Evolutionary conservation across 1,140 invertebrate genomes (phyloP), one percentile per base, ranked within the genome.

Genomic region (Aphaenogaster floridana): DNA sequence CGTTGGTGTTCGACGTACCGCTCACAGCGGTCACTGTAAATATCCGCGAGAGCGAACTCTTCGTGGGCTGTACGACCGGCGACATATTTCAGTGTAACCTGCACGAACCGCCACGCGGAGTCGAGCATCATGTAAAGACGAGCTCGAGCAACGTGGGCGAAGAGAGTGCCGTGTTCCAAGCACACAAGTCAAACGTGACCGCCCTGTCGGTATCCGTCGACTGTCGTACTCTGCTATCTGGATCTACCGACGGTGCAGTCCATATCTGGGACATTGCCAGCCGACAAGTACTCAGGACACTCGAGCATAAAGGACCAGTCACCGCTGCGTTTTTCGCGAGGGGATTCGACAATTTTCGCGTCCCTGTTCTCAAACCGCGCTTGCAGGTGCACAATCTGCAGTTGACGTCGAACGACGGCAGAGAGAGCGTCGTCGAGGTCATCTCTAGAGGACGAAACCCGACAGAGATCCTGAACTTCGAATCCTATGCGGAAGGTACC

Each of bases 221-320:
- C 94, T 97, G 97, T 8, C 95, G 95, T 8, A 96, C 96, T 13
- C 93, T 99, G 13, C 93, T 98, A 7, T 98, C 98, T 0, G 98
- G 97, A 0, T 97, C 97, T 0, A 95, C 96, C 84, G 98, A 98
- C 95, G 96, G 96, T 39, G 96, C 95, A 81, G 97, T 98, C 1
- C 96, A 97, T 88, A 91, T 98, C 36, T 99, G 98, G 98, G 97
- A 99, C 89, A 96, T 98, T 52, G 92, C 92, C 48, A 98, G 97
- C 93, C 94, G 96, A 63, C 97, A 98, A 91, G 96, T 97, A 72
- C 94, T 98, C 13, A 96, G 96, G 87, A 97, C 96, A 13, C 95
- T 99, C 39, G 94, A 95, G 34, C 97, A 98, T 88, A 98, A 97
- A 94, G 97, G 97, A 28, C 91, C 96, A 6, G 96, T 98, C 0